These are phyloP conservation scores for Nansenia antarctica DNA, from an alignment of 2,113 vertebrate genomes.

Conservation along the genomic window DNA sequence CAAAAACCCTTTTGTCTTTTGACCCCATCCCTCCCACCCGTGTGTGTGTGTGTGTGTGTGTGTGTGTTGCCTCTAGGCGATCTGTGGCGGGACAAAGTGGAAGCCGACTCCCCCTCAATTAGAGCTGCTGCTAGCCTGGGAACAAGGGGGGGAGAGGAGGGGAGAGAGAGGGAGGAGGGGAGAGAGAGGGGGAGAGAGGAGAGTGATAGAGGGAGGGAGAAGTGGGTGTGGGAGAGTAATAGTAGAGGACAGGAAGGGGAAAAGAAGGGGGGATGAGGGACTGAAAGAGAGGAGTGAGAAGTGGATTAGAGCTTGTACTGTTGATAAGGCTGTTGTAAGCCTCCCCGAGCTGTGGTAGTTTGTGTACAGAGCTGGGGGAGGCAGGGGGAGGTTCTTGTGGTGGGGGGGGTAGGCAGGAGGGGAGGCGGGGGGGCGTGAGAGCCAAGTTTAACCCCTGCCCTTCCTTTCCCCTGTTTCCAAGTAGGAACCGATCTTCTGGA, in stretches of 20 bases:
- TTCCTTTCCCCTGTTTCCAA: constrained; percentile 60
- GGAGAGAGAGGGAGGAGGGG: background rate
- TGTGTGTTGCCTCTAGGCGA: constrained; percentile 41
- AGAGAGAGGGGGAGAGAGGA: background rate
- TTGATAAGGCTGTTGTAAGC: constrained; percentile 1
- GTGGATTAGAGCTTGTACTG: background rate
- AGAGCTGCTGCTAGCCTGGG: constrained; percentile 39
- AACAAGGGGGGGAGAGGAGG: constrained; percentile 10
- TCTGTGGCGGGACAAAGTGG: constrained; percentile 40
- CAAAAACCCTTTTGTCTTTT: constrained; percentile 35
- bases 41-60: too few relatives aligned
- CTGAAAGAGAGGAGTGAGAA: background rate
- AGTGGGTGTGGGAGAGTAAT: background rate
- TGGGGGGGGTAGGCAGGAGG: constrained; percentile 48
- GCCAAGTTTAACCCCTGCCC: constrained; percentile 61
- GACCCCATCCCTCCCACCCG: too few relatives aligned
- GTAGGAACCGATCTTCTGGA: constrained; percentile 67
- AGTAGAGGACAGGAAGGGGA: background rate
- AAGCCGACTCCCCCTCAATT: constrained; percentile 42
- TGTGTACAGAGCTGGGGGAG: constrained; percentile 41
- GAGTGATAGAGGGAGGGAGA: background rate
- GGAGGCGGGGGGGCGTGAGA: constrained; percentile 54
- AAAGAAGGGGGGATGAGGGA: background rate
- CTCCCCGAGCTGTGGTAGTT: constrained; percentile 4
- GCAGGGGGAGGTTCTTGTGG: constrained; percentile 42